Base-by-base conservation (phyloP, 2,113 vertebrate species). In the Trochalopteron elliotii region DNA sequence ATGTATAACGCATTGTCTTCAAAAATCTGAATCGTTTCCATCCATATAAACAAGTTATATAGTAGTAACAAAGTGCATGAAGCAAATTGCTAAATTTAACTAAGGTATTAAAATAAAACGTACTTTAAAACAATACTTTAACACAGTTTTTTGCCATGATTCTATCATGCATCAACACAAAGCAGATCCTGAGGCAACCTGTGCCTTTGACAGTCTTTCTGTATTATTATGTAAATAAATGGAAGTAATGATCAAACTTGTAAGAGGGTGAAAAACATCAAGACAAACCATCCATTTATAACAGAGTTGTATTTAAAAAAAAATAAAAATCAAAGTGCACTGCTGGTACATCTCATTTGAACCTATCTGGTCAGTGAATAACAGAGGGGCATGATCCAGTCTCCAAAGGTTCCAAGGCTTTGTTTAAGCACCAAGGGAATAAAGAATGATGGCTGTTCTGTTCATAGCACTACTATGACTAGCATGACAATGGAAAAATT, bases 161-260 rank as follows among this genome's bases (percentile, higher is more conserved):
- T 98, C 97, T 97, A 98, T 98, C 98, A 98, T 98, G 97, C 97
- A 97, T 96, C 97, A 98, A 97, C 96, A 97, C 96, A 96, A 97
- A 97, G 98, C 98, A 97, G 98, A 96, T 97, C 97, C 97, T 87
- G 68, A 98, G 99, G 98, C 99, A 98, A 97, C 99, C 99, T 96
- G 98, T 99, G 99, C 98, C 99, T 94, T 97, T 97, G 96, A 97
- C 86, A 96, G 85, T 97, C 96, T 96, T 96, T 96, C 97, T 96
- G 93, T 97, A 98, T 94, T 95, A 91, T 83, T 89, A 83, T 97
- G 95, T 95, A 77, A 97, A 97, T 97, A 93, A 94, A 90, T 90
- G 94, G 68, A 90, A 95, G 91, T 78, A 80, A 65, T 96, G 97
- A 52, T 94, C 92, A 91, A 94, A 96, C 84, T 94, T 33, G 2